phyloP scores from a whole-genome alignment of 2,113 vertebrate species.

The Erinaceus europaeus region DNA sequence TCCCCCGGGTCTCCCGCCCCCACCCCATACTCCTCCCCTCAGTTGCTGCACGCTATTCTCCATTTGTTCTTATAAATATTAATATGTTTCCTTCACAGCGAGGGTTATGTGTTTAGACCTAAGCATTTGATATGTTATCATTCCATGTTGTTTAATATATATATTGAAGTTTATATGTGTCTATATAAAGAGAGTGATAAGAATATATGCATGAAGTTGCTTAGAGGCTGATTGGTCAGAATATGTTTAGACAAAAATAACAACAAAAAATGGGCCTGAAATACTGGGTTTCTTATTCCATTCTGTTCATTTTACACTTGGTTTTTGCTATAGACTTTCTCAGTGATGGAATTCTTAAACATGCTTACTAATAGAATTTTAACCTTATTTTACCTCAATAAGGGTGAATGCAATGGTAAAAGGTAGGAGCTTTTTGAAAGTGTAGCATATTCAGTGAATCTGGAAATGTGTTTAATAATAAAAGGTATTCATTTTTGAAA shows the following conservation, averaged over 20 bases:
- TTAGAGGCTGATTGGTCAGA: background rate
- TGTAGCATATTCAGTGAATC: background rate
- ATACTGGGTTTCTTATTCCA: constrained; percentile 1
- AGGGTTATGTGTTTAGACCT: constrained; percentile 53
- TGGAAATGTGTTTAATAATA: background rate
- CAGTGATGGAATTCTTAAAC: background rate
- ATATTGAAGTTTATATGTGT: constrained; percentile 32
- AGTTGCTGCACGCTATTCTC: constrained; percentile 62
- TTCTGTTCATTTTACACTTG: constrained; percentile 19
- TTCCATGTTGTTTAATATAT: constrained; percentile 65
- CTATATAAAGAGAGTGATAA: background rate
- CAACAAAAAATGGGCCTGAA: constrained; percentile 8
- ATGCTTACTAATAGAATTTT: constrained; percentile 29
- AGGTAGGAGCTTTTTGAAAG: background rate
- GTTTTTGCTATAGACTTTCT: constrained; percentile 9
- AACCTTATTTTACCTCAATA: background rate
- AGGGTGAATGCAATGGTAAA: background rate
- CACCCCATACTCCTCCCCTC: constrained; percentile 43
- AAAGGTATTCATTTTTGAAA: background rate
- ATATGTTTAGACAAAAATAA: constrained; percentile 33
- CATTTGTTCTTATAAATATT: constrained; percentile 65
- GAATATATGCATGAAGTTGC: constrained; percentile 47
- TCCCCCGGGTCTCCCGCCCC: background rate
- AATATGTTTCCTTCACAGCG: constrained; percentile 59
- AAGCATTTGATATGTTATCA: constrained; percentile 61